Percentiles rank a stretch among this genome's conserved stretches.
Conservation (phyloP, 2,888 invertebrate genomes). For the Tetragnatha montana region DNA sequence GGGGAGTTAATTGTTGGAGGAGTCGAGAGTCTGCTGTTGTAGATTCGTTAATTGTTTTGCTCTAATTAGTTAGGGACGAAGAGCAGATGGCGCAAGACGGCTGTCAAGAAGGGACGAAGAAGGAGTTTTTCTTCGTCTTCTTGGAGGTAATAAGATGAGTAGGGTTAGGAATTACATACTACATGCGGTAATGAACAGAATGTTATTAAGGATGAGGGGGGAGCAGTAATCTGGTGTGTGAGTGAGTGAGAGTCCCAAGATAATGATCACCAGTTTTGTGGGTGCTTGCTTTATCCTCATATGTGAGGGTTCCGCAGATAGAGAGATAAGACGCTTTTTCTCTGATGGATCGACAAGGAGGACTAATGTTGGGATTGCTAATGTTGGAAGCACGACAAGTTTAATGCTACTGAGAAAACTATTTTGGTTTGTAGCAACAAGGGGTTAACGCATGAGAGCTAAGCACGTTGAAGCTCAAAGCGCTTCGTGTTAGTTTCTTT, state of each 20-base stretch:
- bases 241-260: neutral
- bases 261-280: neutral
- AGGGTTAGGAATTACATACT: neutral
- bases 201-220: neutral
- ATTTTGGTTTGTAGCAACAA: no score
- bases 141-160: neutral
- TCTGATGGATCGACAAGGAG: no score
- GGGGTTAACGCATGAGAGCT: no score
- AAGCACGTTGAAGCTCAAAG: no score
- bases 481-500: no score
- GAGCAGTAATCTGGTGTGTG: neutral
- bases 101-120: neutral
- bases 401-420: no score
- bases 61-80: constrained; percentile 67
- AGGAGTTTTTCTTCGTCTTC: neutral
- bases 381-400: no score
- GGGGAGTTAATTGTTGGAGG: constrained; percentile 52
- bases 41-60: constrained; percentile 63
- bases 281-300: neutral
- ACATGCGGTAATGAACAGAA: neutral
- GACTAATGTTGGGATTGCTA: no score
- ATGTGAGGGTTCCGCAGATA: no score
- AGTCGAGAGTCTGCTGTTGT: constrained; percentile 42
- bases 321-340: no score
- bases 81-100: constrained; percentile 29